Evolutionary conservation across 1,140 invertebrate genomes (phyloP), one percentile per base, ranked within the genome.

Genomic region (Wiebesia pumilae): DNA sequence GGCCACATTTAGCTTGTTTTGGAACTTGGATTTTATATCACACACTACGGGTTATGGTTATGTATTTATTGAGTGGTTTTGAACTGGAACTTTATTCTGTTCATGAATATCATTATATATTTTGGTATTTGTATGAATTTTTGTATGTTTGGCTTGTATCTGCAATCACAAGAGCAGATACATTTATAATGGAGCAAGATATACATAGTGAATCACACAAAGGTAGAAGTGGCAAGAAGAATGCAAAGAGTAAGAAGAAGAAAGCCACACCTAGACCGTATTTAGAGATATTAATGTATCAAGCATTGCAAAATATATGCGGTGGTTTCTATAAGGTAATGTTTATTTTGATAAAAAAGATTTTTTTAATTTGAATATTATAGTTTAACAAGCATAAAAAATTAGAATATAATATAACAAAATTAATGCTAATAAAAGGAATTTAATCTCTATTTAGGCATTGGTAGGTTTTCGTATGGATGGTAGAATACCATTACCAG

Each of bases 51-150:
- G 96, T 98, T n/a, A 99, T 99, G 98, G 97, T 98, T 85, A 97
- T 98, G 92, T 99, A 98, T 93, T 94, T 99, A 38, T 95, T 99
- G 85, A 97, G 97, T 81, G 98, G 98, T 0, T 98, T 99, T 90
- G 98, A 99, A 91, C 94, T 99, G 30, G 98, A 99, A 92, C 94
- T 99, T 0, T 99, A 99, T 94, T 98, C 97, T 69, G 96, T 97
- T n/a, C 98, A 99, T 91, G 98, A 99, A 94, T 99, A 98, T 93
- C 97, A 98, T 90, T 99, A 98, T 91, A 97, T 99, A 88, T 99
- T 97, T 94, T 98, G 98, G 98, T 99, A 99, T 93, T 94, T 99
- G 40, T 98, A 98, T 93, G 98, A 99, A 94, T 98, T 98, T 93
- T 94, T 99, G 7, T 99, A 98, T 91, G 97, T 97, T 19, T 99